Conservation (phyloP, 2,797 vertebrate genomes). For the Carcharodon carcharias region DNA sequence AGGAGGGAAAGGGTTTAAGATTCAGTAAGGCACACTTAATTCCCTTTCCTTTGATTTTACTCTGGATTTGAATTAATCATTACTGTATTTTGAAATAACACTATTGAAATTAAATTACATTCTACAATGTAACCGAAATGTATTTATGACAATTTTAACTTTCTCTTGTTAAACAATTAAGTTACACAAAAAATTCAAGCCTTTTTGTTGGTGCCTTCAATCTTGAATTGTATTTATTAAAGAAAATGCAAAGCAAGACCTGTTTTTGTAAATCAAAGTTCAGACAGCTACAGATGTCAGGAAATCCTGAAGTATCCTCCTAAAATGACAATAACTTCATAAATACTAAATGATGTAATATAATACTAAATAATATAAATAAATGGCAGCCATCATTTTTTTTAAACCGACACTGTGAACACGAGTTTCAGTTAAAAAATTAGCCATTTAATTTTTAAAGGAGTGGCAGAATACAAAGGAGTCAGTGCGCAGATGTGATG, state of each 20-base stretch:
- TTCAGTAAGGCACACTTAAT: background rate
- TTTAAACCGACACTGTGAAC: background rate
- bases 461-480: background rate
- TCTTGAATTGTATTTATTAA: background rate
- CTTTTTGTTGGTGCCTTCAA: too few relatives aligned
- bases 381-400: conserved; percentile 22
- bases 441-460: background rate
- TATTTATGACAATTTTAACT: background rate
- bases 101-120: background rate
- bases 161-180: background rate
- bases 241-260: background rate
- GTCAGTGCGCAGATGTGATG: background rate
- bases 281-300: background rate
- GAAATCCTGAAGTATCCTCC: background rate
- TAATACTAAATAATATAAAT: too few relatives aligned
- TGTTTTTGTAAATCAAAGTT: background rate
- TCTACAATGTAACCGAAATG: background rate
- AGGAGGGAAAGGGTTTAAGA: background rate
- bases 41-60: background rate
- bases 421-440: background rate
- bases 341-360: background rate
- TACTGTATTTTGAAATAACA: background rate
- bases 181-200: background rate
- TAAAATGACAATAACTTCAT: background rate
- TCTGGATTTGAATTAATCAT: background rate